These are phyloP conservation scores for Ptychochromis oligacanthus DNA, from an alignment of 2,113 vertebrate genomes.

Conservation along the genomic window DNA sequence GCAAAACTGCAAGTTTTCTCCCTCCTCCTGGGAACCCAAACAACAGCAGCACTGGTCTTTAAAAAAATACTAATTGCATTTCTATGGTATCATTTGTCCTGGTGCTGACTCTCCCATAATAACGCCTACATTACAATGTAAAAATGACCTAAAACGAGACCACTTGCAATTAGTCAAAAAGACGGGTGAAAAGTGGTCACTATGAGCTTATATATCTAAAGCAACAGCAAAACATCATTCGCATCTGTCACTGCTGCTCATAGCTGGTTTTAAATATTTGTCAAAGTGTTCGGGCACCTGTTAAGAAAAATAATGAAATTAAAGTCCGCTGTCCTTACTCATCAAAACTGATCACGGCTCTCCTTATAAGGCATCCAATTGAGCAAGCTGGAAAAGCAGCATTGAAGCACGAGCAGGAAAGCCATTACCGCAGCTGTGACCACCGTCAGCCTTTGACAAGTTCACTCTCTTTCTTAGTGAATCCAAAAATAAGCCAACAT, in stretches of 20 bases:
- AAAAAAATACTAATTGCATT: background rate
- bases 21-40: background rate
- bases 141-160: background rate
- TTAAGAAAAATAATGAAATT: background rate
- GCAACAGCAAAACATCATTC: background rate
- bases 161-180: background rate
- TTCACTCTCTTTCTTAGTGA: constrained; percentile 5
- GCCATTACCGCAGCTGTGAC: background rate
- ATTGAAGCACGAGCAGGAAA: constrained; percentile 15
- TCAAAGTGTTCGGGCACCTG: background rate
- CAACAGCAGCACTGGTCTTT: background rate
- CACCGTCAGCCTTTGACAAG: constrained; percentile 6
- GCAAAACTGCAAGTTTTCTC: background rate
- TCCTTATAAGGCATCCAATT: constrained; percentile 33
- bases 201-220: background rate
- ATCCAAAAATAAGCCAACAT: background rate
- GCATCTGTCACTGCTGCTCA: background rate
- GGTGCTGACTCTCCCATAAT: background rate
- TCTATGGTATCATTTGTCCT: background rate
- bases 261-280: background rate
- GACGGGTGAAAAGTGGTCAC: background rate
- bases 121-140: background rate
- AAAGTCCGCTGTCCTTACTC: constrained; percentile 19
- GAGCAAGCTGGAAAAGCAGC: background rate
- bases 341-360: background rate